phyloP scores from a whole-genome alignment of 2,888 invertebrate genomes.

The Phasia obesa region DNA sequence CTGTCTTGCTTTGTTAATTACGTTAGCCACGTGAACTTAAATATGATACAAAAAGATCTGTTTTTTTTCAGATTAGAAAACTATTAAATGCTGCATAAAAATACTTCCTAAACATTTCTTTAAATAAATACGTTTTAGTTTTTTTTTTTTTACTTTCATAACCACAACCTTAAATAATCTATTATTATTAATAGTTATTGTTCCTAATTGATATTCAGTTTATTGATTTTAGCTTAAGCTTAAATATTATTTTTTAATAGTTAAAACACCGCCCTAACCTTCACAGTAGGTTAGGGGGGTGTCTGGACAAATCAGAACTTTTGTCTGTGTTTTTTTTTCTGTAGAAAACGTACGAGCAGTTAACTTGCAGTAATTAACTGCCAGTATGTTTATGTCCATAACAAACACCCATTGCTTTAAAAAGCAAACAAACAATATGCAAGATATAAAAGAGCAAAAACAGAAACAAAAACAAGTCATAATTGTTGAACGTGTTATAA shows the following conservation, averaged over 20 bases:
- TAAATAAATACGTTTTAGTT: not conserved
- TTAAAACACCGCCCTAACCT: not conserved
- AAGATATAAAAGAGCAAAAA: not conserved
- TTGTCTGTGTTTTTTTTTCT: not conserved
- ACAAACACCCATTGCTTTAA: conserved; percentile 47
- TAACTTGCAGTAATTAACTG: conserved; percentile 50
- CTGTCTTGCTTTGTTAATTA: conserved; percentile 15
- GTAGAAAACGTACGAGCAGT: no score
- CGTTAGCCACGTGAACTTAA: conserved; percentile 21
- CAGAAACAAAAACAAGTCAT: conserved; percentile 45
- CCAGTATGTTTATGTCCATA: conserved; percentile 44
- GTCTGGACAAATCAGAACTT: not conserved
- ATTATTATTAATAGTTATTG: not conserved
- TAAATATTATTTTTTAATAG: conserved; percentile 28
- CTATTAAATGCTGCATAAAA: conserved; percentile 9
- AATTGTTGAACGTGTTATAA: conserved; percentile 63
- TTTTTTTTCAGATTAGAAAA: not conserved
- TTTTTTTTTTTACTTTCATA: conserved; percentile 26
- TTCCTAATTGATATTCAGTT: conserved; percentile 7
- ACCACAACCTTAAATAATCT: conserved; percentile 13
- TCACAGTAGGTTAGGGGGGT: not conserved
- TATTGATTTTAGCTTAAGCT: conserved; percentile 15
- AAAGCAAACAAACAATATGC: not conserved
- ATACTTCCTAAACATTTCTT: conserved; percentile 8
- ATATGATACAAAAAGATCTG: not conserved